Evolutionary conservation across 1,140 invertebrate species (phyloP).

Genomic region (Trichonephila clavata): DNA sequence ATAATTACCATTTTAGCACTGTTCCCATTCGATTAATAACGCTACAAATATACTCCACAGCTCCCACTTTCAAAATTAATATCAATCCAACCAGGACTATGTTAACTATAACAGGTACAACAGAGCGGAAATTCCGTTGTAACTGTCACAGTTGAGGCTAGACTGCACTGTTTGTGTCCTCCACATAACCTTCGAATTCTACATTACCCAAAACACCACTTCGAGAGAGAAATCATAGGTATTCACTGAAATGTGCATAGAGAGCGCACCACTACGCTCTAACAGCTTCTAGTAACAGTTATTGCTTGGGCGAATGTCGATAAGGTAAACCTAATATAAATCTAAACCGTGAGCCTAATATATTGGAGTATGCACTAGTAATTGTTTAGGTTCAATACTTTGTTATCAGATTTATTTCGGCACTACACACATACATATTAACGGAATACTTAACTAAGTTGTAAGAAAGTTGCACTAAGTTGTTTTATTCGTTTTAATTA

Average conservation of each 20-base stretch:
- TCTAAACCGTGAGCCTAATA: neutral
- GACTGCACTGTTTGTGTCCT: neutral
- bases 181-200: neutral
- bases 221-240: neutral
- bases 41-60: too few species aligned
- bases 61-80: neutral
- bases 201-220: neutral
- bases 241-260: neutral
- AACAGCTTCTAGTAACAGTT: constrained; percentile 16
- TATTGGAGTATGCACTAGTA: neutral
- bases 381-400: neutral
- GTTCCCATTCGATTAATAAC: too few species aligned
- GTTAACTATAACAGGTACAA: neutral
- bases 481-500: too few species aligned
- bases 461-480: too few species aligned
- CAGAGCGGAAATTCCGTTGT: constrained; percentile 1
- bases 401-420: too few species aligned
- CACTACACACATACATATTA: too few species aligned
- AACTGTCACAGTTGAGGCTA: constrained; percentile 12
- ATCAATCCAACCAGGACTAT: neutral
- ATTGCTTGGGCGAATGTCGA: constrained; percentile 24
- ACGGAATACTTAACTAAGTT: too few species aligned
- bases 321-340: constrained; percentile 15
- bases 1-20: too few species aligned
- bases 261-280: neutral